Evolutionary conservation across 2,888 invertebrate genomes (phyloP).

Genomic region (Glyphotaelius pellucidus): DNA sequence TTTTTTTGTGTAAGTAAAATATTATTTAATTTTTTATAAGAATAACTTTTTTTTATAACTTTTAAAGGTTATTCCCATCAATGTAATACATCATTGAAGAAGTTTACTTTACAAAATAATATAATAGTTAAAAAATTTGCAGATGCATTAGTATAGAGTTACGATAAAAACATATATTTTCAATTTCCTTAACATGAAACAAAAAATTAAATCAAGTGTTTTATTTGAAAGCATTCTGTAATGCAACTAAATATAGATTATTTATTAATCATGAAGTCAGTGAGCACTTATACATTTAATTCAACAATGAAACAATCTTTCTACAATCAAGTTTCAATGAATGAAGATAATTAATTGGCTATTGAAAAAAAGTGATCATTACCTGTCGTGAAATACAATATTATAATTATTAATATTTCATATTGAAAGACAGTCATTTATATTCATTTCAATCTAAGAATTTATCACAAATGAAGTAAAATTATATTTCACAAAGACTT

Average conservation of each 20-base stretch:
- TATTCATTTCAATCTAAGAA: background rate
- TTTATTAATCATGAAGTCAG: background rate
- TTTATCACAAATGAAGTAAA: background rate
- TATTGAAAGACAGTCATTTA: background rate
- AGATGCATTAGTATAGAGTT: no score
- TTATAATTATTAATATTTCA: background rate
- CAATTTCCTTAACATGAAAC: background rate
- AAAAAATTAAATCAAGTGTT: background rate
- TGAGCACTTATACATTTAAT: background rate
- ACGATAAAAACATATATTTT: background rate
- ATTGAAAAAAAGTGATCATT: background rate
- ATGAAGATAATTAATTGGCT: background rate
- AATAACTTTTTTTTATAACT: no score
- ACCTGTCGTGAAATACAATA: background rate
- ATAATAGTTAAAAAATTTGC: background rate
- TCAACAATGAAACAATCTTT: background rate
- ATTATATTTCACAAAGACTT: background rate
- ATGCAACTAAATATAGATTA: background rate
- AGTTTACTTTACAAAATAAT: background rate
- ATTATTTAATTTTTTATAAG: no score
- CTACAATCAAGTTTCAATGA: background rate
- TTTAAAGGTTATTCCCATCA: no score
- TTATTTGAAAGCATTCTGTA: background rate
- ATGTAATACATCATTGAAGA: no score
- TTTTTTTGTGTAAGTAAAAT: no score